Base-by-base conservation (phyloP, 2,113 vertebrate species). In the Guaruba guarouba region DNA sequence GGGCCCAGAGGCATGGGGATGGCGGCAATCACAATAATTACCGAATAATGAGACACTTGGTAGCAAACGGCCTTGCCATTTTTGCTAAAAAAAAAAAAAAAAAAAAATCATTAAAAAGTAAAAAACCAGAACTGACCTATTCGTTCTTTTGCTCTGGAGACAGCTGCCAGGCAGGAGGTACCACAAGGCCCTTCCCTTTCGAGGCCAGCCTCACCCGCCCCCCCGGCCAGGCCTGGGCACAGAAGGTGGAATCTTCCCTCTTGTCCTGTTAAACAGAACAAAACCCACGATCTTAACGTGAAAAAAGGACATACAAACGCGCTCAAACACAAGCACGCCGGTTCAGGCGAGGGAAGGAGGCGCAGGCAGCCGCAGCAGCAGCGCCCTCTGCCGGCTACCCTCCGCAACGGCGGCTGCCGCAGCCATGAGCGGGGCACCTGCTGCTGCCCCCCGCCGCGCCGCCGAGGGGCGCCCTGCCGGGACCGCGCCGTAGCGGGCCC, bases 231-330 rank as follows among this genome's bases (percentile, higher is more conserved):
- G 6, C 16, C n/a, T 18, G 37, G 23, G 24, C 1, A 1, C 16
- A 41, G 15, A 3, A 14, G 12, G 5, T 6, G 7, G 20, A 33
- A 18, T 75, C 62, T 7, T 33, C 46, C 3, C 2, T 13, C 3
- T 15, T 18, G 2, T 4, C 28, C 6, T 4, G 1, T 29, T 18
- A 49, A 75, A 63, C 0, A 37, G 18, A 24, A 5, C 11, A 20
- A 81, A 77, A 0, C 13, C 15, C 44, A 20, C 5, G 2, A 44
- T 3, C 4, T 11, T 3, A 13, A 29, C 9, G 5, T 7, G 19
- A 8, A 7, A 17, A 8, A 19, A 29, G 2, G 2, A 12, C 0
- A 1, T 0, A 7, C 2, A 2, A 23, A 17, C 3, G 7, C 3
- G 10, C 1, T 13, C 17, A 2, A 4, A 7, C 19, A 2, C 17